These are phyloP conservation scores for Lithobates sylvaticus DNA, from an alignment of 2,797 vertebrate species.

Conservation along the genomic window DNA sequence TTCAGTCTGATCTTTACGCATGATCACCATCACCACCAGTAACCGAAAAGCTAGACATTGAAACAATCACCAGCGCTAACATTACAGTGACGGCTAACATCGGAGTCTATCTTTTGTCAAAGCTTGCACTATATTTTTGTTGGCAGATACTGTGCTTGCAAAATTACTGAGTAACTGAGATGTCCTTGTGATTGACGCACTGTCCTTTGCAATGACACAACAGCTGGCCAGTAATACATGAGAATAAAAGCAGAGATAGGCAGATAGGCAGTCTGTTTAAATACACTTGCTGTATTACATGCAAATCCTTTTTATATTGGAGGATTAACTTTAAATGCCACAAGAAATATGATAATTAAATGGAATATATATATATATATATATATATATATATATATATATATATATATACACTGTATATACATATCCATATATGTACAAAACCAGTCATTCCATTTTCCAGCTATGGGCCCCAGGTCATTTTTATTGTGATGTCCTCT, in stretches of 20 bases:
- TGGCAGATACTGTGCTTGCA: conserved; percentile 36
- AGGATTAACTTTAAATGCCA: conserved; percentile 16
- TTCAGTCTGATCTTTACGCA: conserved; percentile 43
- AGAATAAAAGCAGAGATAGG: conserved; percentile 9
- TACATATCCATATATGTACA: too few relatives aligned
- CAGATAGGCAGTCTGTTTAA: conserved; percentile 5
- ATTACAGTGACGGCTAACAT: conserved; percentile 12
- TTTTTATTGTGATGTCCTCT: too few relatives aligned
- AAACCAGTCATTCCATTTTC: too few relatives aligned
- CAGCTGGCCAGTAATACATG: conserved; percentile 24
- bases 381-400: too few relatives aligned
- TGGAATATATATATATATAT: too few relatives aligned
- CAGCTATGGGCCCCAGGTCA: too few relatives aligned
- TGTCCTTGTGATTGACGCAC: conserved; percentile 28
- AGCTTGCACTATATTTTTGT: conserved; percentile 6
- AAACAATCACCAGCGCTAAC: conserved; percentile 13
- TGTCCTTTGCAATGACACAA: conserved; percentile 39
- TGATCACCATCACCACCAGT: conserved; percentile 29
- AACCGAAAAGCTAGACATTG: conserved; percentile 28
- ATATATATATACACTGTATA: too few relatives aligned
- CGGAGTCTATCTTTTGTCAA: conserved; percentile 3
- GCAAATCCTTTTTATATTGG: conserved; percentile 7
- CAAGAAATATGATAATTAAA: background rate
- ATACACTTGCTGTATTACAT: conserved; percentile 12
- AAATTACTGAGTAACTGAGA: conserved; percentile 47